Percentiles rank a stretch among this genome's conserved stretches.
phyloP scores from a whole-genome alignment of 2,888 invertebrate species.

The Tenthredo amoena region DNA sequence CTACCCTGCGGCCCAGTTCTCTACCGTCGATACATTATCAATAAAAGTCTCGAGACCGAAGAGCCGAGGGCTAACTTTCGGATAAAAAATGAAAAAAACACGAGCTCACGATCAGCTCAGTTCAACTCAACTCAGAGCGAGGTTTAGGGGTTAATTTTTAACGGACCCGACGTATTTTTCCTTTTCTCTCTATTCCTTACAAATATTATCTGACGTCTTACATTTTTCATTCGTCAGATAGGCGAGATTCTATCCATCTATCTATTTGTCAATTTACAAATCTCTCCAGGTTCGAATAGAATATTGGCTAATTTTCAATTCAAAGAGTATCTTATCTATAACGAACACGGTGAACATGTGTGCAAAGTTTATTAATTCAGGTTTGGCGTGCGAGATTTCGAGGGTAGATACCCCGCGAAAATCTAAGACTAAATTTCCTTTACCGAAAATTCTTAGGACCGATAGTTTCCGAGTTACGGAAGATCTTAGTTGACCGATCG shows the following conservation, averaged over 20 bases:
- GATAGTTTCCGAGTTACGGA: too few species aligned
- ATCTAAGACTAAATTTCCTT: too few species aligned
- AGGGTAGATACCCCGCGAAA: too few species aligned
- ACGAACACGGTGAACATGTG: not conserved
- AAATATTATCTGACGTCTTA: not conserved
- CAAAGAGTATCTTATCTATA: not conserved
- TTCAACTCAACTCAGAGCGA: not conserved
- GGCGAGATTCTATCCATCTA: not conserved
- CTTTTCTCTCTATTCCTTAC: not conserved
- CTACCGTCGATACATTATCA: constrained; percentile 42
- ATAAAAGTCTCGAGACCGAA: constrained; percentile 12
- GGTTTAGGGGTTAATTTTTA: constrained; percentile 18
- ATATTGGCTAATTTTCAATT: not conserved
- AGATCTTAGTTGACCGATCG: too few species aligned
- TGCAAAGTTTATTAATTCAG: constrained; percentile 10
- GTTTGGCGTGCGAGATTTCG: too few species aligned
- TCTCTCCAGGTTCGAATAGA: not conserved
- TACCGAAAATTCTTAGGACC: too few species aligned
- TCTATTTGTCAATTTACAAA: not conserved
- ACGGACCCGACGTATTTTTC: too few species aligned
- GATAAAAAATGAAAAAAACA: not conserved
- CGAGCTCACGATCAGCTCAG: not conserved
- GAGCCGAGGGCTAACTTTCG: constrained; percentile 6
- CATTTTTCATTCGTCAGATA: not conserved
- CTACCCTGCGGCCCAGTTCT: not conserved